Base-by-base conservation (phyloP, 2,797 vertebrate genomes). In the Tangara arthus region DNA sequence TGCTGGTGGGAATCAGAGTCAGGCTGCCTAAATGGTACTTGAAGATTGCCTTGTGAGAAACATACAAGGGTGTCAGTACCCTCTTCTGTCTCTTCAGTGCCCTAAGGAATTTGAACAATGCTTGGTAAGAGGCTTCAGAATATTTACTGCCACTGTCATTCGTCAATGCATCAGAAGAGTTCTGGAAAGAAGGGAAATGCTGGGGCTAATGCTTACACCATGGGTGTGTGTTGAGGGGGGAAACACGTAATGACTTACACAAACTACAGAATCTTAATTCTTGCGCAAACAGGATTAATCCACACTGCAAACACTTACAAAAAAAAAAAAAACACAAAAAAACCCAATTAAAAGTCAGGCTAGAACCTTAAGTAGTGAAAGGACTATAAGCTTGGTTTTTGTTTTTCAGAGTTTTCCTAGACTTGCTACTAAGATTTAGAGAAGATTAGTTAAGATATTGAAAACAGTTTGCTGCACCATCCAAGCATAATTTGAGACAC, bases 181-280 rank as follows among this genome's bases (percentile, higher is more conserved):
- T 82, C 68, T 76, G 68, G n/a, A 82, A 80, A 66, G 39, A 60
- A 7, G 21, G 35, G 55, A 68, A 77, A 60, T 2, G 0, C 37
- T 34, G 15, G 22, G 11, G 11, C 69, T 53, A 77, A 60, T 7
- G 22, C 47, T 78, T 63, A 85, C 49, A 37, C 20, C 55, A 35
- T 1, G 1, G 28, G 30, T 12, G 4, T 18, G 18, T 39, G 27
- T 0, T 27, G 5, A 1, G 8, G 30, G 15, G 8, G 82, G 28
- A 90, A 91, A 77, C 5, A 55, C 11, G 28, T 56, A 68, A 49
- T 3, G 26, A 46, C 17, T 80, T 80, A 17, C 12, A 50, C 4
- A 1, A 19, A 46, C 50, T 34, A 55, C 52, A 92, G 77, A 65
- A 52, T 55, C 47, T 37, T 84, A 65, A 76, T 59, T 84, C 70